Evolutionary conservation across 2,888 invertebrate species (phyloP).

Genomic region (Parnassius mnemosyne): DNA sequence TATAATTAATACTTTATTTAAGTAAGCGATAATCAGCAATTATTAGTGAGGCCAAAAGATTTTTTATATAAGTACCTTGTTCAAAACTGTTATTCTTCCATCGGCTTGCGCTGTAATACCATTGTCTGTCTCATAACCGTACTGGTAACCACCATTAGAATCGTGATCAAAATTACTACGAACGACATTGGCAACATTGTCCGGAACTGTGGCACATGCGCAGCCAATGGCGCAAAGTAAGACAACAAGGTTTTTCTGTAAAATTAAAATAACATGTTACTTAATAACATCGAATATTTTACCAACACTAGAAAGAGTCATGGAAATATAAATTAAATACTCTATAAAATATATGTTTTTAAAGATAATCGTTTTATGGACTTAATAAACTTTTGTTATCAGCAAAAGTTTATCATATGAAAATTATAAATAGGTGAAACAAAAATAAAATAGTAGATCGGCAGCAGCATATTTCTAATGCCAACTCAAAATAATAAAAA

Average conservation of each 20-base stretch:
- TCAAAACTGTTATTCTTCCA: conserved; percentile 63
- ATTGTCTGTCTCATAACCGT: conserved; percentile 77
- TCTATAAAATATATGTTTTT: background rate
- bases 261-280: conserved; percentile 3
- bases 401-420: too few relatives aligned
- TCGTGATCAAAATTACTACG: conserved; percentile 26
- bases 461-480: too few relatives aligned
- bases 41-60: too few relatives aligned
- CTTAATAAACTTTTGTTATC: too few relatives aligned
- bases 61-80: conserved; percentile 25
- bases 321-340: conserved; percentile 2
- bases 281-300: background rate
- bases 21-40: too few relatives aligned
- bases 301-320: background rate
- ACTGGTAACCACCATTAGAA: conserved; percentile 73
- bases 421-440: too few relatives aligned
- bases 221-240: conserved; percentile 43
- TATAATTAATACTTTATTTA: too few relatives aligned
- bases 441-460: too few relatives aligned
- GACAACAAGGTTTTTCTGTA: conserved; percentile 46
- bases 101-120: conserved; percentile 77
- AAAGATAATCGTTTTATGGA: too few relatives aligned
- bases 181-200: conserved; percentile 33
- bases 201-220: conserved; percentile 37
- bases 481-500: too few relatives aligned